These are phyloP conservation scores for Thunnus thynnus DNA, from an alignment of 2,113 vertebrate species.

Conservation along the genomic window DNA sequence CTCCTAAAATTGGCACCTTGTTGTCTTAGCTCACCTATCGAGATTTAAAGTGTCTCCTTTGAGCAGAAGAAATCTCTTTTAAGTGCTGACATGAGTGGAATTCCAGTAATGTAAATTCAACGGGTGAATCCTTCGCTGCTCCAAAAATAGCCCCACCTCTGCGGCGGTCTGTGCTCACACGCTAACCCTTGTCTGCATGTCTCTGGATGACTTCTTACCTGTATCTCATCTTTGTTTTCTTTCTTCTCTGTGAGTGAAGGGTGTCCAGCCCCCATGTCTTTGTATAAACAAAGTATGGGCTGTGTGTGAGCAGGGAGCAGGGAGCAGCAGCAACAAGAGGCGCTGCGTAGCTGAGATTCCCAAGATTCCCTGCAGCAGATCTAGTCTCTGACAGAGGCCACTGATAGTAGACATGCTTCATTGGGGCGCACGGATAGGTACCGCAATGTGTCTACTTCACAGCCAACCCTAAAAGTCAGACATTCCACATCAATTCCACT, in stretches of 20 bases:
- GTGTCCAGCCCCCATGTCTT: conserved; percentile 75
- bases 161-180: conserved; percentile 73
- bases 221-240: conserved; percentile 73
- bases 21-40: conserved; percentile 51
- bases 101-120: conserved; percentile 74
- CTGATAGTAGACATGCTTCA: conserved; percentile 62
- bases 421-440: conserved; percentile 49
- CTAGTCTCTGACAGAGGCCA: conserved; percentile 54
- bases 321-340: conserved; percentile 58
- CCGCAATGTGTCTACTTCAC: conserved; percentile 31
- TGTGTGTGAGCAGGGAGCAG: conserved; percentile 50
- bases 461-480: conserved; percentile 44
- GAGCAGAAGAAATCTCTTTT: conserved; percentile 64
- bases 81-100: conserved; percentile 76
- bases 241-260: conserved; percentile 78
- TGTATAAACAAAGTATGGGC: conserved; percentile 78
- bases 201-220: conserved; percentile 74
- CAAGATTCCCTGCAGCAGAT: conserved; percentile 73
- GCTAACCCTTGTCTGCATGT: conserved; percentile 76
- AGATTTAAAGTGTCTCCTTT: conserved; percentile 54
- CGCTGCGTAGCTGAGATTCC: conserved; percentile 76
- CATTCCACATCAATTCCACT: conserved; percentile 66
- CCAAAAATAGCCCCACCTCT: conserved; percentile 77
- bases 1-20: conserved; percentile 53
- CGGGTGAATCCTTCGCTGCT: conserved; percentile 70